phyloP scores from a whole-genome alignment of 1,140 invertebrate genomes.

The Ctenoplectra terminalis region DNA sequence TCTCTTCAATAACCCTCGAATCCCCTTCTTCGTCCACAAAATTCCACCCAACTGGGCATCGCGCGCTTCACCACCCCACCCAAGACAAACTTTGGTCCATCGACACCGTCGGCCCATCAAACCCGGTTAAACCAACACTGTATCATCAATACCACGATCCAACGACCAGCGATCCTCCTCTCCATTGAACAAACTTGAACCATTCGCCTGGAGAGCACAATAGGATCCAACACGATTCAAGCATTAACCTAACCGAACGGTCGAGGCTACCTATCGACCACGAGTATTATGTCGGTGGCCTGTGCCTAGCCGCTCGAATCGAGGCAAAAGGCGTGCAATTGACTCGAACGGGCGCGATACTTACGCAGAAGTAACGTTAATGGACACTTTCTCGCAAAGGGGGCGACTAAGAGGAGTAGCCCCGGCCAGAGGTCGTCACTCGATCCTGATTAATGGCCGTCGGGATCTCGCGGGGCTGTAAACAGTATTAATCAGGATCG shows the following conservation, averaged over 20 bases:
- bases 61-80: no score
- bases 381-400: constrained; percentile 39
- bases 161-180: neutral
- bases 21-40: no score
- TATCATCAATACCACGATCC: neutral
- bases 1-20: no score
- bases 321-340: constrained; percentile 14
- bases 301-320: neutral
- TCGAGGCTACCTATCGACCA: neutral
- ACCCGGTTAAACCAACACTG: constrained; percentile 12
- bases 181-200: neutral
- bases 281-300: neutral
- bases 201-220: neutral
- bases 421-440: constrained; percentile 66
- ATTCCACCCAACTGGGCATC: no score
- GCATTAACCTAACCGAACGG: constrained; percentile 35
- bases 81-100: neutral
- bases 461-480: constrained; percentile 67
- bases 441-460: constrained; percentile 75
- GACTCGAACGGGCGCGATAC: constrained; percentile 6
- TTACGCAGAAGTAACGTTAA: constrained; percentile 36
- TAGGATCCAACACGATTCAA: constrained; percentile 30
- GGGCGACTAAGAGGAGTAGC: constrained; percentile 43
- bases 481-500: constrained; percentile 77
- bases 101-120: neutral